Percentiles rank a stretch among this genome's conserved stretches.
phyloP scores from a whole-genome alignment of 2,888 invertebrate species.

The Scaptomyza caliginosa region DNA sequence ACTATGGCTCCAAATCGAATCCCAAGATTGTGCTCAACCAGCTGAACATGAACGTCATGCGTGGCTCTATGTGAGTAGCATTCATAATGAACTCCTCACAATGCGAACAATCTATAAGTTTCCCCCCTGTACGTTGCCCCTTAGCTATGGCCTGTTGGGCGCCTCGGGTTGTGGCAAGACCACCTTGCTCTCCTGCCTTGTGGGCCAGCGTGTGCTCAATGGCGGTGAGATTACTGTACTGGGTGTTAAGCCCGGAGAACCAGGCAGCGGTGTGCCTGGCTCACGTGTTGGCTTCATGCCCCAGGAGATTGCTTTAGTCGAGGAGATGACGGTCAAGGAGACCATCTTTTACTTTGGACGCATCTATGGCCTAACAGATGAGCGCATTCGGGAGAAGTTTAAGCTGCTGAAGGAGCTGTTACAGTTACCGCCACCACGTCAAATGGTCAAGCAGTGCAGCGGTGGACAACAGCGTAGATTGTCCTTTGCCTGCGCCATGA shows the following conservation, averaged over 20 bases:
- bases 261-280: slow-evolving; percentile 89
- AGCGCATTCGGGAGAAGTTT: slow-evolving; percentile 88
- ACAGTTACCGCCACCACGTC: slow-evolving; percentile 89
- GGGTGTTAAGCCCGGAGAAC: slow-evolving; percentile 88
- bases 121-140: neutral
- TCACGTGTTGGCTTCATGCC: slow-evolving; percentile 94
- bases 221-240: slow-evolving; percentile 90
- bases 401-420: slow-evolving; percentile 89
- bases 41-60: slow-evolving; percentile 90
- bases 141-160: slow-evolving; percentile 93
- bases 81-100: slow-evolving; percentile 49
- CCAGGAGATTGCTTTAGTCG: slow-evolving; percentile 93
- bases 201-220: slow-evolving; percentile 90
- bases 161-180: slow-evolving; percentile 97
- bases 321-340: slow-evolving; percentile 92
- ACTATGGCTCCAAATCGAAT: slow-evolving; percentile 86
- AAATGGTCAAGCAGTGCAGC: slow-evolving; percentile 89
- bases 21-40: slow-evolving; percentile 87
- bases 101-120: slow-evolving; percentile 16
- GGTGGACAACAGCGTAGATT: slow-evolving; percentile 96
- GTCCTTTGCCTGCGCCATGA: slow-evolving; percentile 93
- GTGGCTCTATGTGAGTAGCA: slow-evolving; percentile 90
- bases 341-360: slow-evolving; percentile 94
- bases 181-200: slow-evolving; percentile 92
- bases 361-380: slow-evolving; percentile 90